A percentile compares a stretch with the other conserved stretches of the same genome.
These are phyloP conservation scores for Phycodurus eques DNA, from an alignment of 2,113 vertebrate genomes.

Conservation along the genomic window DNA sequence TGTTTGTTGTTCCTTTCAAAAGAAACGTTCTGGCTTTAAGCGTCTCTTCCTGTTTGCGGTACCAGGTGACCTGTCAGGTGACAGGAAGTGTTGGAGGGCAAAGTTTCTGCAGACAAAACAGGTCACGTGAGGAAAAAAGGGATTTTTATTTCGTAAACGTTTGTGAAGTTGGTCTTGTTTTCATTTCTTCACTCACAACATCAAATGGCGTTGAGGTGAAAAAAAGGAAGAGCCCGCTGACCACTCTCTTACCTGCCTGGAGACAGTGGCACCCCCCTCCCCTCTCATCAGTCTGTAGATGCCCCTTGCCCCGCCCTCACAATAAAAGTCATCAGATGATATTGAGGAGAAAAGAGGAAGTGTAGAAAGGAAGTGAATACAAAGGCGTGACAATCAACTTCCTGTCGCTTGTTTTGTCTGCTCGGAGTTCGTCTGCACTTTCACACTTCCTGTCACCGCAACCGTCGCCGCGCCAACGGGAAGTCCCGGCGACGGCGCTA, in stretches of 20 bases:
- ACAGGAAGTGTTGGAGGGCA: neutral
- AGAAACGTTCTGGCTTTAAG: neutral
- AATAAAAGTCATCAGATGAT: neutral
- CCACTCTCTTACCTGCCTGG: too few species aligned
- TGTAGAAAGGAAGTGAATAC: conserved; percentile 39
- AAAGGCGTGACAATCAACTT: conserved; percentile 23
- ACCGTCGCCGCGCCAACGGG: neutral
- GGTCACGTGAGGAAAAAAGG: neutral
- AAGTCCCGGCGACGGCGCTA: too few species aligned
- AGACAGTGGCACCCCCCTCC: too few species aligned
- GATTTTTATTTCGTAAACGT: neutral
- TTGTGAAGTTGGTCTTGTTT: neutral
- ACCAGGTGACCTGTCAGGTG: neutral
- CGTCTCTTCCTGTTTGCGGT: neutral
- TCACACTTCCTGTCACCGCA: neutral
- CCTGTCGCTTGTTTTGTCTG: conserved; percentile 16
- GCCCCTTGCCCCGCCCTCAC: neutral
- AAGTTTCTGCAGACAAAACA: neutral
- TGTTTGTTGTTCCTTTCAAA: conserved; percentile 2
- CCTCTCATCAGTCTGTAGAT: neutral
- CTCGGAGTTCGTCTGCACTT: neutral
- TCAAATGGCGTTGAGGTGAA: too few species aligned
- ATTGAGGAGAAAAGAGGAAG: conserved; percentile 32
- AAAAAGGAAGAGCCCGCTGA: too few species aligned
- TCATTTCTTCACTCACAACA: neutral